Evolutionary conservation across 2,797 vertebrate species (phyloP).

Genomic region (Neopelma chrysocephalum): DNA sequence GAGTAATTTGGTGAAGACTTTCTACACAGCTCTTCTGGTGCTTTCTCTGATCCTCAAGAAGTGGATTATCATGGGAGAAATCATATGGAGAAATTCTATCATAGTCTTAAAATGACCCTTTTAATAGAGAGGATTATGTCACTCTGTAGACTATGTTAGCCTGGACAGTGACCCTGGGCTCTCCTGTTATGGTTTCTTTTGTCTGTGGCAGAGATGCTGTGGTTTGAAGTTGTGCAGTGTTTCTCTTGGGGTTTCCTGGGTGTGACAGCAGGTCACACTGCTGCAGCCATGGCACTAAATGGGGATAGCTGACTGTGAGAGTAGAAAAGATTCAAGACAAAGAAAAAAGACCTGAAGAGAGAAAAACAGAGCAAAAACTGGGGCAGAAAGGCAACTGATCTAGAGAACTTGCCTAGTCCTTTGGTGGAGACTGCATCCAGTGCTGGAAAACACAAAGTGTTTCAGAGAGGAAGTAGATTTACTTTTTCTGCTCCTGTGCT

Average conservation of each 20-base stretch:
- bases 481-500: neutral
- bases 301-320: neutral
- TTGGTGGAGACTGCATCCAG: neutral
- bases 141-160: neutral
- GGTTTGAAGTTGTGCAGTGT: neutral
- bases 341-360: neutral
- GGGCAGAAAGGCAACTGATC: neutral
- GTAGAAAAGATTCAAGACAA: neutral
- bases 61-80: neutral
- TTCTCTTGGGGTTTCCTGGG: neutral
- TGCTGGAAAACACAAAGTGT: neutral
- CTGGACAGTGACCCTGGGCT: neutral
- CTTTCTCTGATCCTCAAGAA: neutral
- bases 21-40: neutral
- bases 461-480: neutral
- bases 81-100: neutral
- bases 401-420: neutral
- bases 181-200: neutral
- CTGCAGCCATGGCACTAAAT: neutral
- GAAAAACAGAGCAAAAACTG: neutral
- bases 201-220: neutral
- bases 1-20: neutral
- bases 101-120: neutral
- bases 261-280: neutral
- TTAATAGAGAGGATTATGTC: neutral